Evolutionary conservation across 2,888 invertebrate genomes (phyloP).

Genomic region (Stenoptilia bipunctidactyla): DNA sequence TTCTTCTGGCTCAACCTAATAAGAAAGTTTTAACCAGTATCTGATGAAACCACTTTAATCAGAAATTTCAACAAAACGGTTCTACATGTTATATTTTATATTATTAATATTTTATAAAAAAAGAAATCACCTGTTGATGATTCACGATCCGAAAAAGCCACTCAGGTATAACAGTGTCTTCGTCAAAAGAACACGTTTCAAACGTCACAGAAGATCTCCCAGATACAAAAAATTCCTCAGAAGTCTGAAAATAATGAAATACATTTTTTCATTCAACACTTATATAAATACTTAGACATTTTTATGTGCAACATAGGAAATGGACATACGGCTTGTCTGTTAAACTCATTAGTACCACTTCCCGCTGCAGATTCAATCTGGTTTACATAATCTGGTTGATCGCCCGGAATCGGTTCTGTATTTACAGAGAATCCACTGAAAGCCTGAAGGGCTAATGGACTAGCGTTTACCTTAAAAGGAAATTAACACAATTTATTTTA

Average conservation of each 20-base stretch:
- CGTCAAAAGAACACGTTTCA: slow-evolving; percentile 40
- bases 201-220: slow-evolving; percentile 47
- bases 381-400: slow-evolving; percentile 38
- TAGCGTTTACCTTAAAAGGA: slow-evolving; percentile 24
- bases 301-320: not conserved
- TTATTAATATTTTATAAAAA: no score
- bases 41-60: slow-evolving; percentile 8
- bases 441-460: slow-evolving; percentile 33
- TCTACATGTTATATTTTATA: no score
- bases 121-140: slow-evolving; percentile 34
- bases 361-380: slow-evolving; percentile 49
- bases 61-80: no score
- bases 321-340: slow-evolving; percentile 37
- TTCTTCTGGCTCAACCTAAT: not conserved
- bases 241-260: slow-evolving; percentile 39
- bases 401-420: slow-evolving; percentile 28
- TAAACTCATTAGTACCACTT: slow-evolving; percentile 28
- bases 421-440: slow-evolving; percentile 54
- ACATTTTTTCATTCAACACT: no score
- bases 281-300: slow-evolving; percentile 1
- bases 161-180: slow-evolving; percentile 45
- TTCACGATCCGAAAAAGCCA: slow-evolving; percentile 53
- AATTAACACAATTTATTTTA: no score
- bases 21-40: no score
- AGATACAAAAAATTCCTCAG: slow-evolving; percentile 50